Conservation (phyloP, 2,888 invertebrate genomes). For the Cordilura impudica region DNA sequence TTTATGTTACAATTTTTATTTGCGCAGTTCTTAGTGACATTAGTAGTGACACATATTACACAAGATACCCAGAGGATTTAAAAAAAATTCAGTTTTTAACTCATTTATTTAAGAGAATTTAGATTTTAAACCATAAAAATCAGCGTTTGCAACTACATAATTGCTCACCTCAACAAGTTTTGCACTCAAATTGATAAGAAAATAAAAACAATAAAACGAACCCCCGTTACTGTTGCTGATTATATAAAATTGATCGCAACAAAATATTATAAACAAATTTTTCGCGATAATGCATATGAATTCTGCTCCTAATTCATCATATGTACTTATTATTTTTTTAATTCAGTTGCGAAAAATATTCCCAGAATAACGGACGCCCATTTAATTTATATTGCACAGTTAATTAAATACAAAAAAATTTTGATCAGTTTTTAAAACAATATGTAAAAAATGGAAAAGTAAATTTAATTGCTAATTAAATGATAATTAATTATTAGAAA, state of each 20-base stretch:
- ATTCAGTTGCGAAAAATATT: not conserved
- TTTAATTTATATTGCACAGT: not conserved
- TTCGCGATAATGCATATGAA: not conserved
- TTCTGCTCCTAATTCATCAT: not conserved
- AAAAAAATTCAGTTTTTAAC: no score
- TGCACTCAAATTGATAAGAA: not conserved
- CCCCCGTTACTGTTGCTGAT: not conserved
- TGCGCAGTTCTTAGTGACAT: no score
- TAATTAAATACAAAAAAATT: not conserved
- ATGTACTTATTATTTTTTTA: not conserved
- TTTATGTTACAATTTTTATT: no score
- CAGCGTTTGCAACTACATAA: no score
- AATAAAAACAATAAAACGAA: not conserved
- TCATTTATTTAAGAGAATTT: no score
- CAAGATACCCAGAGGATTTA: no score
- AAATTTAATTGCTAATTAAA: no score
- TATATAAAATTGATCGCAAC: not conserved
- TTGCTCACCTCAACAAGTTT: not conserved
- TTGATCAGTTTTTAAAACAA: not conserved
- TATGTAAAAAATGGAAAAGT: slow-evolving; percentile 63
- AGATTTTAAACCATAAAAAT: no score
- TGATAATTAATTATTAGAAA: no score
- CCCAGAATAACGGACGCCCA: not conserved
- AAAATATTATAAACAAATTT: no score
- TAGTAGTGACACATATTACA: no score